These are phyloP conservation scores for Haliclona indistincta DNA, from an alignment of 37 sponge, comb jelly and placozoan genomes.

Conservation along the genomic window DNA sequence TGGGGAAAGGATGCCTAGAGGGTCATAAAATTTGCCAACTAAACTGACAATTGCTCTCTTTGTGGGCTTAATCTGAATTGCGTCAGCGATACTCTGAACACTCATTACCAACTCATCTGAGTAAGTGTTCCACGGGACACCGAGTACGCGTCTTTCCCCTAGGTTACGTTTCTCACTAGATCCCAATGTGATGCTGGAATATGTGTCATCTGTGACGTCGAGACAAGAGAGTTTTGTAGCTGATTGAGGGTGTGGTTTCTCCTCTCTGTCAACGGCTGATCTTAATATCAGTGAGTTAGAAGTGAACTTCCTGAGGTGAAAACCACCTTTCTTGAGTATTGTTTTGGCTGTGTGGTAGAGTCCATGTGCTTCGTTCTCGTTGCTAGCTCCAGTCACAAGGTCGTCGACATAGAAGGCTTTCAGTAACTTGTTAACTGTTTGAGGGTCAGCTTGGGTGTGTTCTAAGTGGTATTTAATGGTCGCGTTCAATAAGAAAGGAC, in stretches of 20 bases:
- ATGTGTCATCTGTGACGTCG: conserved; percentile 13
- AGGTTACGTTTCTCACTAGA: neutral
- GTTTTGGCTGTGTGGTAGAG: conserved; percentile 6
- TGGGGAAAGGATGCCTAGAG: neutral
- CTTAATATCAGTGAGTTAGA: conserved; percentile 10
- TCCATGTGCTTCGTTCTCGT: conserved; percentile 9
- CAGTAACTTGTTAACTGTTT: conserved; percentile 6
- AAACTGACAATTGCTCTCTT: conserved; percentile 22
- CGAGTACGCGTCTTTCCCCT: conserved; percentile 33
- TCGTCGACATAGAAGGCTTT: conserved; percentile 29
- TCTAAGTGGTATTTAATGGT: neutral
- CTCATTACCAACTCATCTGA: conserved; percentile 13
- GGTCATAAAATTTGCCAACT: conserved; percentile 24
- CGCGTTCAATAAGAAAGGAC: no score
- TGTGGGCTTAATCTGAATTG: conserved; percentile 1
- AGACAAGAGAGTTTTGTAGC: neutral
- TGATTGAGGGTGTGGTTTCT: neutral
- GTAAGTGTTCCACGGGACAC: conserved; percentile 2
- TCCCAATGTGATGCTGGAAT: conserved; percentile 12
- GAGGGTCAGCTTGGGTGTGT: neutral
- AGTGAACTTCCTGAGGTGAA: conserved; percentile 29
- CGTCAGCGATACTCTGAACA: neutral
- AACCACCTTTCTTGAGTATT: conserved; percentile 5
- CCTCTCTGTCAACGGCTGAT: neutral
- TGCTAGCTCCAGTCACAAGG: conserved; percentile 8